Conservation (phyloP, 1,140 invertebrate genomes). For the Aphelenchoides besseyi region DNA sequence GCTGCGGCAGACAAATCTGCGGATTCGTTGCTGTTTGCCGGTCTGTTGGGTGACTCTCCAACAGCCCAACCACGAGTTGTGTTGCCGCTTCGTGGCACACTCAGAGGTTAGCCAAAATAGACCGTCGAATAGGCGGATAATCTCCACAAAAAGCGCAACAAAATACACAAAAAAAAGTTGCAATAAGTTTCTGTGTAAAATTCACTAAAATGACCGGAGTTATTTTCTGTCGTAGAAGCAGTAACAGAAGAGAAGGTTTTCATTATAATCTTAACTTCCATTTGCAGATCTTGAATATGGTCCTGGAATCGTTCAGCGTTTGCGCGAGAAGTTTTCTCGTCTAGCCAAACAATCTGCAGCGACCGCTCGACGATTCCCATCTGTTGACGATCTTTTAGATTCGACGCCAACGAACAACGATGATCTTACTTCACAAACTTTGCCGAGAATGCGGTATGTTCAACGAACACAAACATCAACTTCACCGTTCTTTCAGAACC, state of each 20-base stretch:
- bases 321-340: slow-evolving; percentile 12
- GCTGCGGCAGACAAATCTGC: background rate
- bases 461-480: background rate
- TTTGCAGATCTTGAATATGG: slow-evolving; percentile 14
- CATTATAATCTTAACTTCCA: background rate
- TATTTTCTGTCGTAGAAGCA: background rate
- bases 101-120: background rate
- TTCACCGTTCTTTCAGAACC: slow-evolving; percentile 5
- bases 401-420: background rate
- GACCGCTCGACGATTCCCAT: background rate
- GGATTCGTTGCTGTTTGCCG: background rate
- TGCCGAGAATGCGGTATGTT: background rate
- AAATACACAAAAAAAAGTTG: background rate
- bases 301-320: background rate
- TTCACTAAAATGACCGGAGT: slow-evolving; percentile 2
- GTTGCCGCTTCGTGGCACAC: background rate
- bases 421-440: background rate
- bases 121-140: background rate
- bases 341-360: slow-evolving; percentile 14
- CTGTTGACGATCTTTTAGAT: background rate
- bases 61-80: background rate
- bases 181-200: background rate
- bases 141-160: background rate
- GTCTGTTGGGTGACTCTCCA: background rate
- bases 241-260: too few relatives aligned